Percentiles rank a stretch among this genome's conserved stretches.
Evolutionary conservation across 2,888 invertebrate species (phyloP).

Genomic region (Amphimallon solstitiale): DNA sequence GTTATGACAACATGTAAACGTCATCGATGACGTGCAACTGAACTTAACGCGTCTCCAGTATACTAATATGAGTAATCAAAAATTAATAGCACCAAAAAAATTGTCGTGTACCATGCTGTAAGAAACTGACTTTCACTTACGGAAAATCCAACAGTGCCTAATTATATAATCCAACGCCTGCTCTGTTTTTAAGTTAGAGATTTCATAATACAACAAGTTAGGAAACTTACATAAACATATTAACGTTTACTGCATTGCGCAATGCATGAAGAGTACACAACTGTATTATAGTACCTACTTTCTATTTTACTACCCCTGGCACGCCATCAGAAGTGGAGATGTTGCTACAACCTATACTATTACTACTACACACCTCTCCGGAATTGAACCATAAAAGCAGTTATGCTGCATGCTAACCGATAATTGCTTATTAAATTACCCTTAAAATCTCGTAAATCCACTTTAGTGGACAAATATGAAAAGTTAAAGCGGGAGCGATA

Average conservation of each 20-base stretch:
- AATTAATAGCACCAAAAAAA: too few species aligned
- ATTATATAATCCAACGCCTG: slow-evolving; percentile 15
- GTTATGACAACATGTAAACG: too few species aligned
- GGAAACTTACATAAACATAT: slow-evolving; percentile 38
- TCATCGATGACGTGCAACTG: too few species aligned
- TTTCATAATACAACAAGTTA: slow-evolving; percentile 33
- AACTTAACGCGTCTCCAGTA: too few species aligned
- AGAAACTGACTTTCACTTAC: too few species aligned
- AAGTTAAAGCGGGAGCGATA: slow-evolving; percentile 40
- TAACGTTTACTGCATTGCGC: slow-evolving; percentile 45
- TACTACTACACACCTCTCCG: slow-evolving; percentile 10
- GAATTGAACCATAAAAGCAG: slow-evolving; percentile 52
- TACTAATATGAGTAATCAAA: too few species aligned
- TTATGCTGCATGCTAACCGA: slow-evolving; percentile 52
- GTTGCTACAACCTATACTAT: not conserved
- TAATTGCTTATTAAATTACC: slow-evolving; percentile 54
- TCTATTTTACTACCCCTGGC: slow-evolving; percentile 34
- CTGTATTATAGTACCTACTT: slow-evolving; percentile 7
- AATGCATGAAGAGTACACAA: slow-evolving; percentile 34
- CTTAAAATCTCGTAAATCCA: slow-evolving; percentile 51
- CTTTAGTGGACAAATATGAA: slow-evolving; percentile 51
- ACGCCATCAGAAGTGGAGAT: slow-evolving; percentile 30
- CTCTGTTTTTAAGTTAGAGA: slow-evolving; percentile 11
- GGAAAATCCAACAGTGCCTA: too few species aligned
- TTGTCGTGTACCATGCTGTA: too few species aligned